phyloP scores from a whole-genome alignment of 2,113 vertebrate species.

The Brachypodius melanocephalos region DNA sequence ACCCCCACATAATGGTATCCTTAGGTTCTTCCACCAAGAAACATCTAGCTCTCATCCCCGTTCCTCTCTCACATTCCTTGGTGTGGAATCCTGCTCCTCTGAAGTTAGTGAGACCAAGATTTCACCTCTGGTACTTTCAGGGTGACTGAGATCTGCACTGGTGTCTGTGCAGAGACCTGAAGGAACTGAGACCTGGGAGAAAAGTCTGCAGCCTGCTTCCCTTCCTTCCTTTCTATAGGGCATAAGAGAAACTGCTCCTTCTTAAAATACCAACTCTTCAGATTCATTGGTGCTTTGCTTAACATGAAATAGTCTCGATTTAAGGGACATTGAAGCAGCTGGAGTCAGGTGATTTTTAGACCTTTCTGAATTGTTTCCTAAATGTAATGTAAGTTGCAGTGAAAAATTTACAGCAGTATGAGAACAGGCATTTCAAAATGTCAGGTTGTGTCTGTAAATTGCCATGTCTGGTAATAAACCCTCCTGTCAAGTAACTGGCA shows the following conservation, averaged over 20 bases:
- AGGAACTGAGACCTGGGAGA: neutral
- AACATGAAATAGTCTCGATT: slow-evolving; percentile 23
- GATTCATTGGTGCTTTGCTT: slow-evolving; percentile 35
- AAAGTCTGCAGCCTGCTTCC: neutral
- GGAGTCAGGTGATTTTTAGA: slow-evolving; percentile 52
- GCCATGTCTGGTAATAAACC: slow-evolving; percentile 26
- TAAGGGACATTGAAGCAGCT: slow-evolving; percentile 37
- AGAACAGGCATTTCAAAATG: slow-evolving; percentile 40
- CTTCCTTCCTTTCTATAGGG: neutral
- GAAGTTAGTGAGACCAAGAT: neutral
- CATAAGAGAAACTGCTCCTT: neutral
- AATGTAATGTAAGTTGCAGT: slow-evolving; percentile 22
- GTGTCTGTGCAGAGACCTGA: neutral
- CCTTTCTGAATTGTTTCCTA: slow-evolving; percentile 57
- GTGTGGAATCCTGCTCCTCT: neutral
- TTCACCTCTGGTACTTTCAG: neutral
- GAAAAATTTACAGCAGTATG: slow-evolving; percentile 37
- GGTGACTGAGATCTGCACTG: neutral
- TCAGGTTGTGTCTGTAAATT: slow-evolving; percentile 39
- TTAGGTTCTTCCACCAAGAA: neutral
- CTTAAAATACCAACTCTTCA: slow-evolving; percentile 3
- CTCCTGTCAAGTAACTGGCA: neutral
- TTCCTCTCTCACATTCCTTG: neutral
- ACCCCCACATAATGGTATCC: neutral
- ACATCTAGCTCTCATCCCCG: neutral